phyloP scores from a whole-genome alignment of 2,888 invertebrate species.

The Petrolisthes manimaculis region DNA sequence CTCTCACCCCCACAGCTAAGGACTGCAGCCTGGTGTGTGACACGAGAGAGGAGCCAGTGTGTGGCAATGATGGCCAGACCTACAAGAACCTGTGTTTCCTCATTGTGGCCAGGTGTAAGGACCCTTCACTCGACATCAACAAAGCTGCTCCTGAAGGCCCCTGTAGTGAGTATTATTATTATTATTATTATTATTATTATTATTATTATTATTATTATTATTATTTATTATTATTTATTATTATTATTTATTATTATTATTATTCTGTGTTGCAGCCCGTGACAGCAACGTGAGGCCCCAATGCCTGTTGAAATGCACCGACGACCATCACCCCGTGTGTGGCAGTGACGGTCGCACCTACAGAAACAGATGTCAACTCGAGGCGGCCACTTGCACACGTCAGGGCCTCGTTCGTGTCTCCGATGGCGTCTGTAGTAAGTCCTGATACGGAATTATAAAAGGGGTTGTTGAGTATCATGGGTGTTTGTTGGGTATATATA shows the following conservation, averaged over 20 bases:
- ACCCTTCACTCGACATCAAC: background rate
- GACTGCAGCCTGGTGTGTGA: background rate
- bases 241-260: background rate
- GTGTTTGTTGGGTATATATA: background rate
- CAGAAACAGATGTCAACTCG: background rate
- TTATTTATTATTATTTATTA: background rate
- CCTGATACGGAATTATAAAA: background rate
- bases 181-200: background rate
- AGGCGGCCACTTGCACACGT: background rate
- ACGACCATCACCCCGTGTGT: background rate
- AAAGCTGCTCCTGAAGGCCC: background rate
- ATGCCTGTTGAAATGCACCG: background rate
- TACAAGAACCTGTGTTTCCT: constrained; percentile 14
- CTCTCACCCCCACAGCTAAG: background rate
- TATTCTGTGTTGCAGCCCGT: background rate
- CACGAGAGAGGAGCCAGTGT: background rate
- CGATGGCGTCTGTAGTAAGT: constrained; percentile 10
- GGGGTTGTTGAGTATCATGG: background rate
- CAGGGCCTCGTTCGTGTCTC: background rate
- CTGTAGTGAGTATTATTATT: constrained; percentile 5
- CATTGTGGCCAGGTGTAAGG: background rate
- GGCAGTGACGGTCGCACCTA: constrained; percentile 30
- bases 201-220: background rate
- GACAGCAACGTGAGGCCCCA: background rate
- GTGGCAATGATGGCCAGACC: constrained; percentile 11